Percentiles rank a stretch among this genome's conserved stretches.
phyloP scores from a whole-genome alignment of 2,888 invertebrate genomes.

The Arctia plantaginis region DNA sequence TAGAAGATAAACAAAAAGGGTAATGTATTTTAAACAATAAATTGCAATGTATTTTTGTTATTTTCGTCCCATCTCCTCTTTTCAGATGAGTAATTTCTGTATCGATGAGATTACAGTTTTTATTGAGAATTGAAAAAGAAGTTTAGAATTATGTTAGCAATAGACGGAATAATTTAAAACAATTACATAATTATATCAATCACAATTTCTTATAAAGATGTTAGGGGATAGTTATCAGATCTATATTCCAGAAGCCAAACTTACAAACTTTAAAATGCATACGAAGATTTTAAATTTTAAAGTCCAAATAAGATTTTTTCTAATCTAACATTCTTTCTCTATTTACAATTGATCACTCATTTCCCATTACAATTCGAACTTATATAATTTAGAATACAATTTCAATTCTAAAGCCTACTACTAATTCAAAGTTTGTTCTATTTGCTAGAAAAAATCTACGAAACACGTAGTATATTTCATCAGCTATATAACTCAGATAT shows the following conservation, averaged over 20 bases:
- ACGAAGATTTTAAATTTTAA: background rate
- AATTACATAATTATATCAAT: background rate
- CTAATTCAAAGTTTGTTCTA: background rate
- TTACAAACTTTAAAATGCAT: background rate
- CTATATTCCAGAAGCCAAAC: background rate
- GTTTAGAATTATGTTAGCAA: background rate
- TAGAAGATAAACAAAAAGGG: background rate
- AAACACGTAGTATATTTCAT: background rate
- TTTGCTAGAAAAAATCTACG: background rate
- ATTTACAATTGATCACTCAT: constrained; percentile 9
- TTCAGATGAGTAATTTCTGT: background rate
- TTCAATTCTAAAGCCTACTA: background rate
- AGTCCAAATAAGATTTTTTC: background rate
- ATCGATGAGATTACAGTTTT: background rate
- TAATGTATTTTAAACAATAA: background rate
- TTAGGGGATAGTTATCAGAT: background rate
- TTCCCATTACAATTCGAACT: background rate
- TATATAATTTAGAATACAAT: constrained; percentile 2
- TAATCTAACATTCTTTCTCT: constrained; percentile 1
- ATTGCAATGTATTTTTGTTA: background rate
- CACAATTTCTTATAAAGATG: background rate
- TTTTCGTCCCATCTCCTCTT: background rate
- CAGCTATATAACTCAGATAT: background rate
- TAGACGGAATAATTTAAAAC: background rate
- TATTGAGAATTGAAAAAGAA: background rate